Conservation (phyloP, 1,140 invertebrate species). For the Pogonomyrmex barbatus region DNA sequence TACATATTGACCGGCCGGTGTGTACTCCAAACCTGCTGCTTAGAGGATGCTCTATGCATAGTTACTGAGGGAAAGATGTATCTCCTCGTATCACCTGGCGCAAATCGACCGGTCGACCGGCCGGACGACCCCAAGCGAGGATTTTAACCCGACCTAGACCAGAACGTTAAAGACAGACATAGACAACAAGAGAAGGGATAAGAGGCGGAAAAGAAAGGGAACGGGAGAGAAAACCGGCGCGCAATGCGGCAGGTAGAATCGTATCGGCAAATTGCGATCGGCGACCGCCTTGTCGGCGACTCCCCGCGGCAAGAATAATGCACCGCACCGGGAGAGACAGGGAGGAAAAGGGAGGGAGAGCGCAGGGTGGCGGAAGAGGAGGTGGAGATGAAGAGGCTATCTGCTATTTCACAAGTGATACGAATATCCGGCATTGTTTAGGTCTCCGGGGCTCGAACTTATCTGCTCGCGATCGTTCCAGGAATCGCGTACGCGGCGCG, state of each 20-base stretch:
- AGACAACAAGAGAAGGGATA: constrained; percentile 28
- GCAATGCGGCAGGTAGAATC: constrained; percentile 80
- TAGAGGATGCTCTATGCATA: constrained; percentile 73
- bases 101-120: constrained; percentile 61
- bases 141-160: constrained; percentile 69
- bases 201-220: background rate
- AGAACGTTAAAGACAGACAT: constrained; percentile 61
- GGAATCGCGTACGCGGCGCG: constrained; percentile 56
- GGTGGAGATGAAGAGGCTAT: constrained; percentile 61
- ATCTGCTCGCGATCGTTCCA: constrained; percentile 66
- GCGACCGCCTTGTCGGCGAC: constrained; percentile 82
- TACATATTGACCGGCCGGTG: constrained; percentile 71
- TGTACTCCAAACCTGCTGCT: constrained; percentile 59
- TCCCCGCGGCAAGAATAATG: constrained; percentile 68
- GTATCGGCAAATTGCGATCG: constrained; percentile 85
- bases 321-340: background rate
- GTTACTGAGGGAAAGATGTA: constrained; percentile 77
- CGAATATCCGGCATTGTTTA: constrained; percentile 77
- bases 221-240: constrained; percentile 61
- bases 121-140: constrained; percentile 47
- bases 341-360: constrained; percentile 41
- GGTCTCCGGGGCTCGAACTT: constrained; percentile 63
- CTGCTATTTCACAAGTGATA: constrained; percentile 63
- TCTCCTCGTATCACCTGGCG: constrained; percentile 75
- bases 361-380: constrained; percentile 45